Conservation (phyloP, 2,888 invertebrate species). For the Rhogogaster chlorosoma region DNA sequence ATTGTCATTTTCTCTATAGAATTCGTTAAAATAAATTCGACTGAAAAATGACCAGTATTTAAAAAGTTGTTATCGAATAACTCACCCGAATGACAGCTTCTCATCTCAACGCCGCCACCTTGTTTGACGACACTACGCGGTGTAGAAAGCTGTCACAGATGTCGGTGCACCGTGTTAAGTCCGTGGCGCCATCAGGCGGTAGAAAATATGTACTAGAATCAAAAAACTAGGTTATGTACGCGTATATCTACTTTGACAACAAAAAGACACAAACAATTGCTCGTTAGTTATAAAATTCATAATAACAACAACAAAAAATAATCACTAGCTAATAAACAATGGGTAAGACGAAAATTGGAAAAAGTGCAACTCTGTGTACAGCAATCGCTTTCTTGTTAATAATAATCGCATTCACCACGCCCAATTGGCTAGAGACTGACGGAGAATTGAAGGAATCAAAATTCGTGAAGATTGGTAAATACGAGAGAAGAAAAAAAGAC, state of each 20-base stretch:
- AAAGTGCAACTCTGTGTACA: conserved; percentile 90
- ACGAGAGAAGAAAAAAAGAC: background rate
- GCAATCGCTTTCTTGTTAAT: conserved; percentile 90
- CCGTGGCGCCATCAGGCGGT: background rate
- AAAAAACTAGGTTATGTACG: conserved; percentile 7
- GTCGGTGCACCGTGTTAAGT: background rate
- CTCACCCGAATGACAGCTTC: conserved; percentile 28
- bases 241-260: background rate
- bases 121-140: background rate
- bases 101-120: conserved; percentile 26
- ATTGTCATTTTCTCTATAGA: background rate
- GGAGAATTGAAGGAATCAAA: conserved; percentile 88
- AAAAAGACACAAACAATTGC: background rate
- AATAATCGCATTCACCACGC: conserved; percentile 94
- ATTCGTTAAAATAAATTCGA: background rate
- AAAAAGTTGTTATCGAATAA: background rate
- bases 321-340: conserved; percentile 58
- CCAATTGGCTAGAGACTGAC: conserved; percentile 97
- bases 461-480: conserved; percentile 89
- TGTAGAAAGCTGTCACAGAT: background rate
- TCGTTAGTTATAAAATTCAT: background rate
- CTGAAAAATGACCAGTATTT: background rate
- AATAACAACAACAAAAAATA: background rate
- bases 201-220: background rate
- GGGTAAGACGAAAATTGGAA: conserved; percentile 88